phyloP scores from a whole-genome alignment of 2,797 vertebrate genomes.

The Paramormyrops hopkinsi region DNA sequence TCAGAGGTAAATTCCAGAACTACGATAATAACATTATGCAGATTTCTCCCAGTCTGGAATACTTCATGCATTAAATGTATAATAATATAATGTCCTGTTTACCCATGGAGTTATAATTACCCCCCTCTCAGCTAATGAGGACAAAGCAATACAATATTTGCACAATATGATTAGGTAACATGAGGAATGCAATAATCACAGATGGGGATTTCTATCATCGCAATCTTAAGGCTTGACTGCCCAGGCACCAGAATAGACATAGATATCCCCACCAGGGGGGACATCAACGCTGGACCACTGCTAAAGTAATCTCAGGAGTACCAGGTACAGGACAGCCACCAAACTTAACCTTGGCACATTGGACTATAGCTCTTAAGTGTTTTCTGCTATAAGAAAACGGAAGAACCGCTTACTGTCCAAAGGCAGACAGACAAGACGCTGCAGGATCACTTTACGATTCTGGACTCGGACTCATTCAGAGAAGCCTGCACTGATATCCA shows the following conservation, averaged over 20 bases:
- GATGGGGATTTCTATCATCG: background rate
- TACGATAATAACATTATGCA: background rate
- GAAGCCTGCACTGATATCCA: background rate
- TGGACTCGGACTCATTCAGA: background rate
- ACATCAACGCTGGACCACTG: background rate
- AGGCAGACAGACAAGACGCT: background rate
- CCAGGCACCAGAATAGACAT: background rate
- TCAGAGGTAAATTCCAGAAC: background rate
- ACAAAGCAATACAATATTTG: background rate
- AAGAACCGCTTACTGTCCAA: background rate
- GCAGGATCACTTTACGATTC: background rate
- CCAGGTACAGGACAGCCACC: background rate
- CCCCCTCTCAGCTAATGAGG: background rate
- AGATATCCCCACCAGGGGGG: background rate
- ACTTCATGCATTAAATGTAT: background rate
- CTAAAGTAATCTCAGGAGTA: background rate
- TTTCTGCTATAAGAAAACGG: background rate
- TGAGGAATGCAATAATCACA: background rate
- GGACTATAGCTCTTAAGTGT: background rate
- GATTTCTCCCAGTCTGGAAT: background rate
- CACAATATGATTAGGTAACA: background rate
- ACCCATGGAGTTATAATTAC: background rate
- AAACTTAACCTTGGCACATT: background rate
- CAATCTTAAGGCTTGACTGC: background rate
- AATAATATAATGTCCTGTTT: background rate